Evolutionary conservation across 2,113 vertebrate genomes (phyloP), one percentile per base, ranked within the genome.

Genomic region (Pteronura brasiliensis): DNA sequence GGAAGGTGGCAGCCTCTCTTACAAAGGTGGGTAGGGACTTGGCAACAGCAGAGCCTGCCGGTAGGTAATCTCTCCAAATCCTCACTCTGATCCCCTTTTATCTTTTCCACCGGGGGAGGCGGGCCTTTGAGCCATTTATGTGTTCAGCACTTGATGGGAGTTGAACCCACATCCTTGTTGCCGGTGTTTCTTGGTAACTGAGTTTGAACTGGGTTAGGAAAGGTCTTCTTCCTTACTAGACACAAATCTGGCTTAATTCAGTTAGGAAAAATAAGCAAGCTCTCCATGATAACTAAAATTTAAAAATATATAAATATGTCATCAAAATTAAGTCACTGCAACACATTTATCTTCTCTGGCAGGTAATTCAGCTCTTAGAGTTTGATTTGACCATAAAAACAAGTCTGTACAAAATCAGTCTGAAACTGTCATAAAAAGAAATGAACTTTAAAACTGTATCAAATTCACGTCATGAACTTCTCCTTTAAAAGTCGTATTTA

Each of bases 341-440:
- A 59, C 6, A 14, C 44, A 2, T 97, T 84, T 96, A 93, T 69
- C 57, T 84, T 92, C 57, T 59, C 0, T 18, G 95, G 83, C 59
- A 87, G 49, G 92, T 42, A 59, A 76, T 57, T 29, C 61, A 96
- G 93, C 55, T 59, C 86, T 88, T 81, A 20, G 27, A 95, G 83
- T 96, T 83, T 95, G 84, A 42, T 55, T 63, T 39, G 4, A 3
- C 69, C 93, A 90, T 91, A 84, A 88, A 98, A 98, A 97, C 93
- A 97, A 90, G 89, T 57, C 95, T 94, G 94, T 86, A 83, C 71
- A 93, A 97, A 98, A 97, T 98, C 81, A 74, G 96, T 97, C 98
- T 97, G 90, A 98, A 97, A 98, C 96, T 88, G 65, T 93, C 97
- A 94, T 94, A 97, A 97, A 98, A 98, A 97, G 76, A 98, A 93